Evolutionary conservation across 2,797 vertebrate species (phyloP).

Genomic region (Pangasius mekongensis): DNA sequence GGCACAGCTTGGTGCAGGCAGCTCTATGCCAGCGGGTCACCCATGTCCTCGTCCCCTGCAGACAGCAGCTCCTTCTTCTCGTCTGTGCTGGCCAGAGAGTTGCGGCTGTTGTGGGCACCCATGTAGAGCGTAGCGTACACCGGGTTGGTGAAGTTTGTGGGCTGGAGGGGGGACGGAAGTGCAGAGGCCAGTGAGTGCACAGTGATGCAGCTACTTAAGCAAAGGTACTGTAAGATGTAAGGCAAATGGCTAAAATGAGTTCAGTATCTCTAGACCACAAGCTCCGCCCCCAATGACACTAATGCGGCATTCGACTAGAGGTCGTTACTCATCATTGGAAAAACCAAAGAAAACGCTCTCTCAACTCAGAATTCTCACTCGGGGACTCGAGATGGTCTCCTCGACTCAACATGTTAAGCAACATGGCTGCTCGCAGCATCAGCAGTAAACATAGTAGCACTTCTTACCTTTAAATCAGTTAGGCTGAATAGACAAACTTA

Average conservation of each 20-base stretch:
- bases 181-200: not conserved
- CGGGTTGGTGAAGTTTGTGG: constrained; percentile 98
- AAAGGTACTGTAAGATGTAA: not conserved
- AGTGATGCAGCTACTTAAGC: not conserved
- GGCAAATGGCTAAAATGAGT: not conserved
- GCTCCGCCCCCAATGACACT: not conserved
- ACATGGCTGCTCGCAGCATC: not conserved
- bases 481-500: no score
- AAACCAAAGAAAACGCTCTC: not conserved
- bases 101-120: constrained; percentile 95
- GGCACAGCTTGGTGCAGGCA: constrained; percentile 61
- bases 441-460: not conserved
- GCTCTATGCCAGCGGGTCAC: constrained; percentile 90
- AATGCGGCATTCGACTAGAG: not conserved
- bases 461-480: no score
- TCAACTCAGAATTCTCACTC: not conserved
- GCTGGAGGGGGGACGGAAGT: constrained; percentile 70
- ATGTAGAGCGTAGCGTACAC: constrained; percentile 98
- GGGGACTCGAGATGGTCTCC: not conserved
- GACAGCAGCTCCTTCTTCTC: constrained; percentile 96
- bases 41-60: constrained; percentile 89
- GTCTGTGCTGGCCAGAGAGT: constrained; percentile 97
- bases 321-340: not conserved
- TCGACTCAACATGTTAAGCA: not conserved
- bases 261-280: no score